Evolutionary conservation across 2,888 invertebrate species (phyloP).

Genomic region (Platypus cylindrus): DNA sequence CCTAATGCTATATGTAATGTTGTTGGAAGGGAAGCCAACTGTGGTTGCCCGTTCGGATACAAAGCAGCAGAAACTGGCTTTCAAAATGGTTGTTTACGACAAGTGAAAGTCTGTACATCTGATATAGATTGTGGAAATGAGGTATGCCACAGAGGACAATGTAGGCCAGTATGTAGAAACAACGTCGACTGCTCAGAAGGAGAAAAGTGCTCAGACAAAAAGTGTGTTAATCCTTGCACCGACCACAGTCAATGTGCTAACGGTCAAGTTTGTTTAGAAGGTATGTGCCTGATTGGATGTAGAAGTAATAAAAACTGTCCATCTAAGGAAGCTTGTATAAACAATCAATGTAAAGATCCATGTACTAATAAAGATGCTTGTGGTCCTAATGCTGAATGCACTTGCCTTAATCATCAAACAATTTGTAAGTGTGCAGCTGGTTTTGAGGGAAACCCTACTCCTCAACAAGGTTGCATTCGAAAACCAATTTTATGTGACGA

Average conservation of each 20-base stretch:
- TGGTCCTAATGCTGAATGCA: slow-evolving; percentile 75
- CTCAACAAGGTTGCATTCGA: slow-evolving; percentile 80
- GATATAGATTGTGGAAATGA: slow-evolving; percentile 70
- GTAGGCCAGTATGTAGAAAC: slow-evolving; percentile 67
- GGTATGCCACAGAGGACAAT: slow-evolving; percentile 71
- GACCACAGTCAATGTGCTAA: slow-evolving; percentile 69
- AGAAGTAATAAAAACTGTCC: slow-evolving; percentile 72
- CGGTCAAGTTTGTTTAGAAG: slow-evolving; percentile 68
- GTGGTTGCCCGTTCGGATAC: slow-evolving; percentile 66
- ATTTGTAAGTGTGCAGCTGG: slow-evolving; percentile 72
- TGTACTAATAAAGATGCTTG: slow-evolving; percentile 64
- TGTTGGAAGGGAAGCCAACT: slow-evolving; percentile 62
- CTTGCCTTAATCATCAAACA: slow-evolving; percentile 58
- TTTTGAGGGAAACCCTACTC: slow-evolving; percentile 75
- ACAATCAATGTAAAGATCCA: slow-evolving; percentile 74
- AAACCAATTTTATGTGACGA: slow-evolving; percentile 58
- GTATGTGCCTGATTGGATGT: slow-evolving; percentile 73
- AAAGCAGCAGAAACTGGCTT: slow-evolving; percentile 50
- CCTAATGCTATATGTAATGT: slow-evolving; percentile 69
- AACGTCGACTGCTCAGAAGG: slow-evolving; percentile 65
- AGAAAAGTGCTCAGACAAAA: slow-evolving; percentile 65
- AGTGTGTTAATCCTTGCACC: slow-evolving; percentile 67
- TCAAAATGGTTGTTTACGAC: slow-evolving; percentile 60
- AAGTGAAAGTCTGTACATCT: slow-evolving; percentile 48
- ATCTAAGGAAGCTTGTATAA: slow-evolving; percentile 64